Evolutionary conservation across 2,888 invertebrate genomes (phyloP).

Genomic region (Drosophila gaucha): DNA sequence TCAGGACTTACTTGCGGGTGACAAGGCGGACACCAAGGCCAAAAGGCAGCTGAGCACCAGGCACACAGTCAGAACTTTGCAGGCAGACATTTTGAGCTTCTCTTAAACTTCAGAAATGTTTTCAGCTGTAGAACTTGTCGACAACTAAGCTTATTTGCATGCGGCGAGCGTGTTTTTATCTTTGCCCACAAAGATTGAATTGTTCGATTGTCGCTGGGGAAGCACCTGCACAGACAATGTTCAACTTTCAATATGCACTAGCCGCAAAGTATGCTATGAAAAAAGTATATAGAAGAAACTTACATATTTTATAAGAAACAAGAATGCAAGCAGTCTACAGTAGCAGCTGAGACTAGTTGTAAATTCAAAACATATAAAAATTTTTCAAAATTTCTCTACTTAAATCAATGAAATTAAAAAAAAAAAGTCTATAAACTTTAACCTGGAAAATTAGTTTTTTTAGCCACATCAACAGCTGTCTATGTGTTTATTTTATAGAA

Average conservation of each 20-base stretch:
- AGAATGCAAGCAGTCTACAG: too few relatives aligned
- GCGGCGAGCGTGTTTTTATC: conserved; percentile 46
- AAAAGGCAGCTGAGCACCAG: conserved; percentile 42
- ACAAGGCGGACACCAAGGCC: conserved; percentile 28
- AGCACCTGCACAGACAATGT: conserved; percentile 27
- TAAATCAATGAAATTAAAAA: too few relatives aligned
- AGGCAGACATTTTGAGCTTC: conserved; percentile 29
- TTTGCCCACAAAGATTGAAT: not conserved
- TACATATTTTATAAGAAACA: too few relatives aligned
- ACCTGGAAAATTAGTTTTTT: too few relatives aligned
- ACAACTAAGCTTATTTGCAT: conserved; percentile 49
- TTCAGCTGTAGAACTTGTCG: conserved; percentile 14
- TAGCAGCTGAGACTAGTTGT: too few relatives aligned
- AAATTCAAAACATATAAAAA: too few relatives aligned
- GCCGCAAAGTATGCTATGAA: conserved; percentile 19
- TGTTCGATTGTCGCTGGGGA: conserved; percentile 31
- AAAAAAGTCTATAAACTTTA: too few relatives aligned
- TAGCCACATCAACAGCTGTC: too few relatives aligned
- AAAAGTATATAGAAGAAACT: not conserved
- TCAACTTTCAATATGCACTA: not conserved
- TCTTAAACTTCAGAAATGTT: conserved; percentile 5
- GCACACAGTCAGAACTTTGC: conserved; percentile 18
- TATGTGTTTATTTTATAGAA: too few relatives aligned
- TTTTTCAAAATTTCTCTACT: too few relatives aligned
- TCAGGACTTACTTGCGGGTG: conserved; percentile 41